Conservation (phyloP, 2,113 vertebrate genomes). For the Neoarius graeffei region DNA sequence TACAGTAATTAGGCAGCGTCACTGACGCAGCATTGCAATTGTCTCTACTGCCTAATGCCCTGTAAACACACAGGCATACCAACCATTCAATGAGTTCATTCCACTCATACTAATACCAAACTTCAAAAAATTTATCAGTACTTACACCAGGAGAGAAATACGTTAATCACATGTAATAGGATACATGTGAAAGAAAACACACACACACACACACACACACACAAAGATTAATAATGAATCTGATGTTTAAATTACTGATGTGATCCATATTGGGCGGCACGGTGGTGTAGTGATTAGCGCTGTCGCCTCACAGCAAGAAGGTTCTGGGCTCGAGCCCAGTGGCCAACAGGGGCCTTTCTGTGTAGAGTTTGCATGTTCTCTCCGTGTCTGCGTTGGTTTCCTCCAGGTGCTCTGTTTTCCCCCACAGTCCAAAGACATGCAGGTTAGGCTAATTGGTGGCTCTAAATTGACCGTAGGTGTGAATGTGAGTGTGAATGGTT, state of each 20-base stretch:
- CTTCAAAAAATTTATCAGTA: background rate
- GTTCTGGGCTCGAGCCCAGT: too few species aligned
- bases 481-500: too few species aligned
- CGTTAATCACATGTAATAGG: background rate
- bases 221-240: background rate
- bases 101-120: background rate
- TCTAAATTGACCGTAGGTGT: too few species aligned
- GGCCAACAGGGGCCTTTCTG: too few species aligned
- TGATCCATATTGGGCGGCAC: background rate
- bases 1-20: slow-evolving; percentile 34
- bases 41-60: slow-evolving; percentile 27
- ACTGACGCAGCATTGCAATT: slow-evolving; percentile 9
- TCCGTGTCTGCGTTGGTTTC: too few species aligned
- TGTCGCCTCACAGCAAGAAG: too few species aligned
- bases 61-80: slow-evolving; percentile 20
- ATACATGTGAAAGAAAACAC: background rate
- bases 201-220: background rate
- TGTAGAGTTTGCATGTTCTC: too few species aligned
- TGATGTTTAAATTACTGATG: background rate
- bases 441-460: too few species aligned
- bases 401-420: too few species aligned
- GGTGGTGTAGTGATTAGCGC: too few species aligned
- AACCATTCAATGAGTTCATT: background rate
- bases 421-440: too few species aligned
- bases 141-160: background rate